Percentiles rank a stretch among this genome's conserved stretches.
These are phyloP conservation scores for Aphelinus atriplicis DNA, from an alignment of 1,140 invertebrate genomes.

Conservation along the genomic window DNA sequence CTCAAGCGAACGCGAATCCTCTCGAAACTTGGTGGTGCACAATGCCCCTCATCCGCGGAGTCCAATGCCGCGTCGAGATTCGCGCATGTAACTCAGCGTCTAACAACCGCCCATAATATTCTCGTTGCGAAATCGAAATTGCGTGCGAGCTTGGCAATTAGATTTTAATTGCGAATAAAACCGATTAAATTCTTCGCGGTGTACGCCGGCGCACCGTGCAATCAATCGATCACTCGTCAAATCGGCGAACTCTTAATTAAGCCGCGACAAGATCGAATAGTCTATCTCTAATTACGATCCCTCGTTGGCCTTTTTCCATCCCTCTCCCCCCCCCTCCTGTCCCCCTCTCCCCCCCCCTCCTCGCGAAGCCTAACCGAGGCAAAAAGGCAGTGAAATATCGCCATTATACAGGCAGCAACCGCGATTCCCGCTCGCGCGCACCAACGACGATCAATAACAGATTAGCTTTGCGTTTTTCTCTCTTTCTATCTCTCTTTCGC, in stretches of 20 bases:
- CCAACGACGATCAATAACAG: conserved; percentile 17
- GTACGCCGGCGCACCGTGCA: neutral
- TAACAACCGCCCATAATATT: neutral
- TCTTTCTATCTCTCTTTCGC: too few relatives aligned
- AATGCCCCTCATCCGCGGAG: neutral
- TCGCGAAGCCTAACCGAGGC: too few relatives aligned
- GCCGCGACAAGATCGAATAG: too few relatives aligned
- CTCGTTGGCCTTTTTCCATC: too few relatives aligned
- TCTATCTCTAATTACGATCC: too few relatives aligned
- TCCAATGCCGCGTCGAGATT: neutral
- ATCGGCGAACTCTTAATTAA: neutral
- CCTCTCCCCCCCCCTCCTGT: too few relatives aligned
- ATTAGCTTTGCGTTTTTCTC: conserved; percentile 7
- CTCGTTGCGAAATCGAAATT: conserved; percentile 15
- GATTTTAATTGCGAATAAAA: conserved; percentile 34
- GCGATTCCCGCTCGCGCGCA: conserved; percentile 7
- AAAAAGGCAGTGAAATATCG: too few relatives aligned
- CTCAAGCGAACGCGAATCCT: neutral
- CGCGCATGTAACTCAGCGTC: neutral
- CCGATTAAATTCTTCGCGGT: conserved; percentile 17
- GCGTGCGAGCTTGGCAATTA: neutral
- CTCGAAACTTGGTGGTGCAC: neutral
- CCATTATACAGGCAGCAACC: too few relatives aligned
- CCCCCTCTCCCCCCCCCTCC: neutral
- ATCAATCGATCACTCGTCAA: conserved; percentile 18